Base-by-base conservation (phyloP, 2,888 invertebrate genomes). In the Gibbula magus region DNA sequence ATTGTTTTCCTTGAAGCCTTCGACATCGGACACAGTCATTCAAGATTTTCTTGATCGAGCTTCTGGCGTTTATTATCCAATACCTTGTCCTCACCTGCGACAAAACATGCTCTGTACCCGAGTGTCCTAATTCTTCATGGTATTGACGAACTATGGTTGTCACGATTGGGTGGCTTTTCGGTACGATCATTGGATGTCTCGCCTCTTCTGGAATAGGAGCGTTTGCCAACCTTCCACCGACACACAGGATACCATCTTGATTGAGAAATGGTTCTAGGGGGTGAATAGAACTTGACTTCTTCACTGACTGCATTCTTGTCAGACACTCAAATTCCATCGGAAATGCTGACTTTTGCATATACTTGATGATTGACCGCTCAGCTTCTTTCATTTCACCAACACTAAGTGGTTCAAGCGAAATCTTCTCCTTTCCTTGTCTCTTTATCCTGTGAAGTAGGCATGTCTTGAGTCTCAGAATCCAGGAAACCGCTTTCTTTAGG, bases 51-150 rank as follows among this genome's bases (percentile, higher is more conserved):
- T 82, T 79, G 10, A 86, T 80, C 0, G 35, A 53, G 8, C 53
- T 79, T 22, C 85, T 83, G 25, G 82, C 81, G 52, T 79, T 79
- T 7, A 84, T 32, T 54, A 86, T 82, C 84, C 85, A 86, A 74
- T 76, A 87, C 7, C 85, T 84, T 39, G 18, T 56, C 35, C 81
- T 20, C 0, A 87, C 61, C 54, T 78, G 25, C 35, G 84, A 84
- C n/a, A 83, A 29, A 4, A 84, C 86, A 5, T 83, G 76, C 22
- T 80, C 82, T 56, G 82, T 77, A 32, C 87, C 85, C 75, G 84
- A 83, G 78, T 87, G 85, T 35, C 77, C 53, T n/a, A 56, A 52
- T 10, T 75, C 79, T 16, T 78, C 51, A 77, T 87, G 85, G 22
- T 76, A 73, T 78, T 85, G 66, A 13, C 61, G 20, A 22, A 84